Evolutionary conservation across 1,140 invertebrate genomes (phyloP), one percentile per base, ranked within the genome.

Genomic region (Hycleus phaleratus): DNA sequence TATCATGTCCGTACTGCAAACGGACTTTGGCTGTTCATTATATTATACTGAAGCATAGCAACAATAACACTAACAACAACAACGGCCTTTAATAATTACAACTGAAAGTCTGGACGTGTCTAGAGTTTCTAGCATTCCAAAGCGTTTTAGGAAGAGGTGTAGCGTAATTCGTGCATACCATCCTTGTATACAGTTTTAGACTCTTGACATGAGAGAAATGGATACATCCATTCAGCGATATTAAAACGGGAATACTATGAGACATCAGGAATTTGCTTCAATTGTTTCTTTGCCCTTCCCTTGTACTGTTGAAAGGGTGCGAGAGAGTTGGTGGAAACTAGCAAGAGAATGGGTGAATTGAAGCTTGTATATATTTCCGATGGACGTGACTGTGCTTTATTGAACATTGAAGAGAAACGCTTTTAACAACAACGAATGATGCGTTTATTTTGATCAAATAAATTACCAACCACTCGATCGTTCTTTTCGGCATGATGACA

Each of bases 201-300:
- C 45, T 38, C 53, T 51, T 63, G 63, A 67, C 67, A 56, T 56
- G 7, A 65, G 67, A 68, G 67, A 67, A 68, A 68, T 68, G 63
- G 67, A 68, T 63, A 64, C 65, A 68, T 68, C 61, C 61, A 68
- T 68, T 63, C 63, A 56, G 49, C 58, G 61, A 65, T 68, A 68
- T 68, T 68, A 65, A 68, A 65, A 55, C 58, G 52, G 7, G 32
- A 4, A 57, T 61, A 38, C 55, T 59, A 65, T 63, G 59, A 62
- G 66, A 66, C 62, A 61, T 62, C 59, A 56, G 56, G 60, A 61
- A 66, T 65, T 64, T 46, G 46, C 25, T 58, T 42, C 52, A 64
- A 66, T 66, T 68, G 64, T 66, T 64, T 66, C 61, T 58, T 61
- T 57, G 46, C 38, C 46, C 46, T 18, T 18, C 18, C 1, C 18